Conservation (phyloP, 2,888 invertebrate species). For the Villa cingulata region DNA sequence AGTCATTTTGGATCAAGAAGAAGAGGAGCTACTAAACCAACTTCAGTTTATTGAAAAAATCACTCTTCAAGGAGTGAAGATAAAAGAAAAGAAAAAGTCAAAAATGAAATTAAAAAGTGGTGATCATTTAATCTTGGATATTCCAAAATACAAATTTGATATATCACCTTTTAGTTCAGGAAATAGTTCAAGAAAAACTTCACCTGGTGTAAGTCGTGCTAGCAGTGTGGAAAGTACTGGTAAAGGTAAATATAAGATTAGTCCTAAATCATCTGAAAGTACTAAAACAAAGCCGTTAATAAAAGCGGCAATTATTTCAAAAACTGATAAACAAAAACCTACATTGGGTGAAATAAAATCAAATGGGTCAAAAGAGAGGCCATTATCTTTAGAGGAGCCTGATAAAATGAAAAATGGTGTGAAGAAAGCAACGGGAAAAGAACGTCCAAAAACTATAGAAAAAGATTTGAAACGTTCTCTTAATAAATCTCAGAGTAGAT, state of each 20-base stretch:
- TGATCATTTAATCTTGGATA: conserved; percentile 33
- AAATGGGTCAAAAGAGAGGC: conserved; percentile 20
- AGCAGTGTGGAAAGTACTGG: conserved; percentile 35
- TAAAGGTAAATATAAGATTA: conserved; percentile 23
- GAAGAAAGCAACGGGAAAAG: conserved; percentile 48
- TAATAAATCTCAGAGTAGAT: conserved; percentile 48
- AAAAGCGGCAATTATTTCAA: conserved; percentile 24
- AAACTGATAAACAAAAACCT: conserved; percentile 38
- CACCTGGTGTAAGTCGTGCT: conserved; percentile 34
- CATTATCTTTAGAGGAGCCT: background rate
- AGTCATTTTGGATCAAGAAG: conserved; percentile 44
- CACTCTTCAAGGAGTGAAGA: conserved; percentile 35
- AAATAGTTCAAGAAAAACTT: conserved; percentile 35
- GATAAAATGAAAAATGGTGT: conserved; percentile 23
- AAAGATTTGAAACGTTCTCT: conserved; percentile 37
- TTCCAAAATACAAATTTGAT: conserved; percentile 35
- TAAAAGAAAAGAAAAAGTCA: conserved; percentile 34
- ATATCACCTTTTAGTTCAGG: conserved; percentile 35
- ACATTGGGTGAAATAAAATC: conserved; percentile 34
- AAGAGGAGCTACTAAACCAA: conserved; percentile 42
- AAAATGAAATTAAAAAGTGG: conserved; percentile 34
- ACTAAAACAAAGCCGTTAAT: conserved; percentile 20
- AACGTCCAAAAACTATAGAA: conserved; percentile 55
- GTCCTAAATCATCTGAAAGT: conserved; percentile 24
- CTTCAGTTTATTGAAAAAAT: conserved; percentile 37